Evolutionary conservation across 2,113 vertebrate genomes (phyloP), one percentile per base, ranked within the genome.

Genomic region (Paramormyrops kingsleyae): DNA sequence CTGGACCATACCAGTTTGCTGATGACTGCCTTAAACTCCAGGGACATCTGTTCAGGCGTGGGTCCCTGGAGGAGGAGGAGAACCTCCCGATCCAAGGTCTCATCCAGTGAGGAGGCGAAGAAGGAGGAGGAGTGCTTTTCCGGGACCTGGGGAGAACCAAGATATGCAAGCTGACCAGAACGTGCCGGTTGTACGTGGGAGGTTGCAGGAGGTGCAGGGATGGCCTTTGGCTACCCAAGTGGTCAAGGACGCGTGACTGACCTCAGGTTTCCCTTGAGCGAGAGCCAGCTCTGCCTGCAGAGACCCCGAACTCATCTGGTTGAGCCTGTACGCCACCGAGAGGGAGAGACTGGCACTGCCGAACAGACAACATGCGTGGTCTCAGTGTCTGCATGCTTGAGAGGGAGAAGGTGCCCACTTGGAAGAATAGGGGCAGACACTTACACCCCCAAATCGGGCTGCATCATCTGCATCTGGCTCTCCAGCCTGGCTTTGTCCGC

Each of bases 401-500:
- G 44, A 39, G 44, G n/a, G 44, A 21, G 66, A 50, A 8, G 7
- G 39, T 52, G 46, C 17, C 49, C 24, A 88, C 7, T 12, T 39
- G 46, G 13, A 8, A 47, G 47, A 62, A 46, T 10, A 70, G n/a
- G 62, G 53, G 6, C 70, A 42, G 70, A 1, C 91, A 96, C 97
- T 95, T 91, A 98, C 97, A 92, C 92, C 1, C 96, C 92, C 52
- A 98, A 91, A 42, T 98, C 97, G 12, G 97, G 98, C 52, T 97
- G 96, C 91, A 98, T 93, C 91, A 96, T 94, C 91, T 97, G 95
- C 90, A 98, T 91, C 88, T 96, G 96, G 87, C 90, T 95, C 93
- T 97, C 95, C 90, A 99, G 92, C 80, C 97, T 96, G 13, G 49
- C 96, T 92, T 98, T 99, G 88, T 98, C 97, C 8, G 93, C 94